A percentile compares a stretch with the other conserved stretches of the same genome.
These are phyloP conservation scores for Gymnocypris eckloni DNA, from an alignment of 2,797 vertebrate species.

Conservation along the genomic window DNA sequence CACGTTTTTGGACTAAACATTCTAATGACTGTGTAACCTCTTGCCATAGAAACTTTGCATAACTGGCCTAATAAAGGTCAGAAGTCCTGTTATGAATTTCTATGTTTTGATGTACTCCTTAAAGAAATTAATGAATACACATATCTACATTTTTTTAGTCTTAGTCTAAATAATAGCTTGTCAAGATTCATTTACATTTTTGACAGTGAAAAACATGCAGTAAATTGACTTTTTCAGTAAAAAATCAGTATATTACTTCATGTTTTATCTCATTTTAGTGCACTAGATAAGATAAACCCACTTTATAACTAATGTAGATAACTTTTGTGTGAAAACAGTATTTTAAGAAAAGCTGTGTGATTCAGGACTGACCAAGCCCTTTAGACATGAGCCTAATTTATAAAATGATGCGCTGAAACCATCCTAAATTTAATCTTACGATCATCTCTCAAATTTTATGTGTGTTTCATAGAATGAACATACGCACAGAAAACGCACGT, in stretches of 20 bases:
- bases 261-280: not conserved
- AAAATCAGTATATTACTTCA: not conserved
- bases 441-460: no score
- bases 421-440: no score
- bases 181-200: not conserved
- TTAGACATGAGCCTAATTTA: not conserved
- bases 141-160: not conserved
- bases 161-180: not conserved
- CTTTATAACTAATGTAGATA: not conserved
- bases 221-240: not conserved
- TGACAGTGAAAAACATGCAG: not conserved
- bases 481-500: no score
- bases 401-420: no score
- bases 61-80: not conserved
- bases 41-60: not conserved
- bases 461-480: no score
- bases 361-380: not conserved
- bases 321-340: not conserved
- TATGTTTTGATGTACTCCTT: not conserved
- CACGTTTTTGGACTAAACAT: conserved; percentile 3
- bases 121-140: not conserved
- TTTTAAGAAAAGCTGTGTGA: not conserved
- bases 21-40: not conserved
- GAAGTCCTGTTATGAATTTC: not conserved
- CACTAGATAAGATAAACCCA: no score